Evolutionary conservation across 2,888 invertebrate genomes (phyloP).

Genomic region (Amiota minor): DNA sequence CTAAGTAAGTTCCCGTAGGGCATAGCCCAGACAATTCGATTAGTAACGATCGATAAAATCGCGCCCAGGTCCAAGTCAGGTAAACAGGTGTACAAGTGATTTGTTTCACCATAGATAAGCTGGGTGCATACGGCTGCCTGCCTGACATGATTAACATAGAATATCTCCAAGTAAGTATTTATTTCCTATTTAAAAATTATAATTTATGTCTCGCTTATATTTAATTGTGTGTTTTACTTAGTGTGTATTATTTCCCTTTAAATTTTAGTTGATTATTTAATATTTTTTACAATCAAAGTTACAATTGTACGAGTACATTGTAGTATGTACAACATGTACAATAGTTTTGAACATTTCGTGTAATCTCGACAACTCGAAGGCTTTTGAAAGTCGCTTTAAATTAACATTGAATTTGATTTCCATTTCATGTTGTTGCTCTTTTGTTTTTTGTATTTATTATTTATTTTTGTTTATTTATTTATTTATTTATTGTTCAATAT

Average conservation of each 20-base stretch:
- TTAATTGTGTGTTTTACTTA: neutral
- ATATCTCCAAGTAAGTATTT: neutral
- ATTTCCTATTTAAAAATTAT: constrained; percentile 22
- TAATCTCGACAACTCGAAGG: neutral
- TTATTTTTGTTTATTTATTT: too few relatives aligned
- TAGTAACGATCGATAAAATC: neutral
- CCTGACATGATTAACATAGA: too few relatives aligned
- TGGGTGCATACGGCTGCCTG: neutral
- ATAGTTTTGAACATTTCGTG: neutral
- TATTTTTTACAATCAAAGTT: neutral
- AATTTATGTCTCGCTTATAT: constrained; percentile 13
- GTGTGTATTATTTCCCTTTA: too few relatives aligned
- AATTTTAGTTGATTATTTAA: constrained; percentile 9
- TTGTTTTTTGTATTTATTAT: too few relatives aligned
- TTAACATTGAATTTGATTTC: constrained; percentile 1
- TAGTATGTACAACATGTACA: too few relatives aligned
- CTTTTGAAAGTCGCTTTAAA: constrained; percentile 6
- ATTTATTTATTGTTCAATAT: too few relatives aligned
- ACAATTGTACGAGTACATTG: too few relatives aligned
- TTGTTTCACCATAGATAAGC: constrained; percentile 3
- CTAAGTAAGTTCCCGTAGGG: too few relatives aligned
- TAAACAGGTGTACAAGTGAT: constrained; percentile 14
- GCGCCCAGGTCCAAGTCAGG: neutral
- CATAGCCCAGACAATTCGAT: constrained; percentile 14
- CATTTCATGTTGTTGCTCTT: neutral